phyloP scores from a whole-genome alignment of 1,140 invertebrate species.

The Drosophila parabipectinata region DNA sequence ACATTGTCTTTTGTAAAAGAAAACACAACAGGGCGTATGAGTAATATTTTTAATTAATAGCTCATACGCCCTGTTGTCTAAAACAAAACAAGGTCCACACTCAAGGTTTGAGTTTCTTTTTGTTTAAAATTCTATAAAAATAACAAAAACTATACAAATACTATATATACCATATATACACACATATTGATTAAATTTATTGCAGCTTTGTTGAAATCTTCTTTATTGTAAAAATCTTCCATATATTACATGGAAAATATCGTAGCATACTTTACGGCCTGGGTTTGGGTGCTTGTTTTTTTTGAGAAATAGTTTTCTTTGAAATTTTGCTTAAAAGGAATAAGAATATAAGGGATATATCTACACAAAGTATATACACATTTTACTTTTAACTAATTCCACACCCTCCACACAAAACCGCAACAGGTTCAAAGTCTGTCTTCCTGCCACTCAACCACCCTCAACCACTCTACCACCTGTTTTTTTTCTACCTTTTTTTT shows the following conservation, averaged over 20 bases:
- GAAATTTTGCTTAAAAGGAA: background rate
- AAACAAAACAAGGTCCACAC: background rate
- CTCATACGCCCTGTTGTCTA: background rate
- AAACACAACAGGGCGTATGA: background rate
- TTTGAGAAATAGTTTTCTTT: no score
- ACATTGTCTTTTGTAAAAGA: no score
- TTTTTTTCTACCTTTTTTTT: background rate
- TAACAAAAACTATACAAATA: background rate
- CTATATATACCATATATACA: background rate
- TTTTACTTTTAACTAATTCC: background rate
- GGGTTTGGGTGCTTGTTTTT: background rate
- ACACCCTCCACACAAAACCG: constrained; percentile 6
- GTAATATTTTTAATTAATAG: background rate
- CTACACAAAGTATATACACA: background rate
- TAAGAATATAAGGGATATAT: background rate
- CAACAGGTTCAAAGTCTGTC: constrained; percentile 35
- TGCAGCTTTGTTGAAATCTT: background rate
- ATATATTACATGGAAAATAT: background rate
- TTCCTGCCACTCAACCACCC: background rate
- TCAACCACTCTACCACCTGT: background rate
- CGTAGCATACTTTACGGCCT: background rate
- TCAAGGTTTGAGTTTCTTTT: background rate
- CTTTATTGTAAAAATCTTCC: background rate
- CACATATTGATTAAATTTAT: background rate
- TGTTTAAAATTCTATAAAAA: background rate